Conservation (phyloP, 2,797 vertebrate species). For the Helarctos malayanus region DNA sequence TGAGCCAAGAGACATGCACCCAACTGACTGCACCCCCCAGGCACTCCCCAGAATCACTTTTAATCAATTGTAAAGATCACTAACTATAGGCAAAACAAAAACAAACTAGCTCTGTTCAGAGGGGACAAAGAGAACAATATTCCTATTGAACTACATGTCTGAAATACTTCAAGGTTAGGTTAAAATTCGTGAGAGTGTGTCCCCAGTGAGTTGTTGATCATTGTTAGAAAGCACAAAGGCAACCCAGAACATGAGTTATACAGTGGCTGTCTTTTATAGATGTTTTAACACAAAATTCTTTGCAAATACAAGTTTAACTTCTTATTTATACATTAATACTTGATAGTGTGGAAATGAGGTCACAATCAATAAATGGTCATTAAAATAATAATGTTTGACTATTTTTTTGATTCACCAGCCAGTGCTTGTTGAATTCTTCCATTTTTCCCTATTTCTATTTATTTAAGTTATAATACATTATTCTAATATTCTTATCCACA, state of each 20-base stretch:
- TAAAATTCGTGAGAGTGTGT: neutral
- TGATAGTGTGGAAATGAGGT: neutral
- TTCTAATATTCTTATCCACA: neutral
- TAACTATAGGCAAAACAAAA: neutral
- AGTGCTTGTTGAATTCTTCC: neutral
- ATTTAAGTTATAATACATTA: neutral
- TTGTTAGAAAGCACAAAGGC: neutral
- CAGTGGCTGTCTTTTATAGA: neutral
- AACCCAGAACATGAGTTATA: neutral
- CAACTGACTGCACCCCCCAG: neutral
- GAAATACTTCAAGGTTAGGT: neutral
- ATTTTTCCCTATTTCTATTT: neutral
- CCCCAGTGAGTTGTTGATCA: neutral
- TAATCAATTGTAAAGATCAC: neutral
- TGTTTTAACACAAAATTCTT: neutral
- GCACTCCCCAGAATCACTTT: neutral
- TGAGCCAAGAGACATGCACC: neutral
- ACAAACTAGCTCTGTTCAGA: neutral
- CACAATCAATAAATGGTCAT: neutral
- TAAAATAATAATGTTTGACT: neutral
- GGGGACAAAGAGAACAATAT: neutral
- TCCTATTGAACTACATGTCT: neutral
- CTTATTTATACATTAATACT: neutral
- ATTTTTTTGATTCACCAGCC: neutral
- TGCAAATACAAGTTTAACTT: neutral